A percentile compares a stretch with the other conserved stretches of the same genome.
Evolutionary conservation across 2,888 invertebrate species (phyloP).

Genomic region (Drosophila subquinaria): DNA sequence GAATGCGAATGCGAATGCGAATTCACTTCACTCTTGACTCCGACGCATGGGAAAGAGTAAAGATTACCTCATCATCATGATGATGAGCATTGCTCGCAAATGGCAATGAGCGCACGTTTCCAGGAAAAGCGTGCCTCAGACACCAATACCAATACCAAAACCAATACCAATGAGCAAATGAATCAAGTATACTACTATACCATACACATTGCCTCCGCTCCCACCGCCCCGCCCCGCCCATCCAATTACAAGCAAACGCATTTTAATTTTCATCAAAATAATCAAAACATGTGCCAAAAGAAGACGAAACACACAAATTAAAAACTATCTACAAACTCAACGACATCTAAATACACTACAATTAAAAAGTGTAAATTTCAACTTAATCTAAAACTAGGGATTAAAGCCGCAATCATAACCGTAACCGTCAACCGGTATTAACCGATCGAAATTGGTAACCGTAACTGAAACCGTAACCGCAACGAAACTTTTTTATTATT

Average conservation of each 20-base stretch:
- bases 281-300: conserved; percentile 77
- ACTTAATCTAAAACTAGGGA: not conserved
- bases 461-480: too few species aligned
- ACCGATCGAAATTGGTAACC: too few species aligned
- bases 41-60: conserved; percentile 22
- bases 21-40: conserved; percentile 23
- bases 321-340: not conserved
- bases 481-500: too few species aligned
- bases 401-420: too few species aligned
- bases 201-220: conserved; percentile 21
- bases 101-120: conserved; percentile 76
- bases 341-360: conserved; percentile 38
- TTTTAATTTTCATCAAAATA: conserved; percentile 80
- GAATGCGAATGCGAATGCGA: conserved; percentile 14
- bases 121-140: conserved; percentile 73
- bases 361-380: not conserved
- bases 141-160: conserved; percentile 39
- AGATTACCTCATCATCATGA: conserved; percentile 71
- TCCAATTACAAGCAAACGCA: conserved; percentile 79
- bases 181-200: not conserved
- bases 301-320: conserved; percentile 7
- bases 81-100: conserved; percentile 61
- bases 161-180: conserved; percentile 1
- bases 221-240: not conserved
- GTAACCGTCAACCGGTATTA: too few species aligned